phyloP scores from a whole-genome alignment of 2,888 invertebrate genomes.

The Callyntrura guangdongensis region DNA sequence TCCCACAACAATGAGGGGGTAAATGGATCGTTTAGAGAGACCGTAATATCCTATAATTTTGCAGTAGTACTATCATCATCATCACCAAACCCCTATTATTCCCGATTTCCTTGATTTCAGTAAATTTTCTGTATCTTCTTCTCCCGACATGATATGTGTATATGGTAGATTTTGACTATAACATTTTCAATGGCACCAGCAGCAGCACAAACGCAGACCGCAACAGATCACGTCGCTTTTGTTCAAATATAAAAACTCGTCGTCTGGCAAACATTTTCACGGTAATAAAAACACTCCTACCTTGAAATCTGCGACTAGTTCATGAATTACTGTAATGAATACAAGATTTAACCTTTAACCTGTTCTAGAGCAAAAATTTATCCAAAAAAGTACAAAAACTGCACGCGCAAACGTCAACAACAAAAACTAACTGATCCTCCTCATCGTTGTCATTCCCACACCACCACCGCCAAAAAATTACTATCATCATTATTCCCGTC shows the following conservation, averaged over 20 bases:
- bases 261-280: too few species aligned
- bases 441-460: constrained; percentile 33
- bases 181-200: neutral
- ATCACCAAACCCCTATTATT: neutral
- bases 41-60: constrained; percentile 9
- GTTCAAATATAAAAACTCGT: too few species aligned
- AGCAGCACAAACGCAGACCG: neutral
- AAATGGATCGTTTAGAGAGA: neutral
- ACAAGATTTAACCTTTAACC: neutral
- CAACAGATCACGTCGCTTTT: neutral
- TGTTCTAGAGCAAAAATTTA: neutral
- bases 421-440: constrained; percentile 1
- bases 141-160: neutral
- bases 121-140: neutral
- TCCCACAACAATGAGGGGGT: neutral
- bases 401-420: neutral
- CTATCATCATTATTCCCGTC: neutral
- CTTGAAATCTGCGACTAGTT: too few species aligned
- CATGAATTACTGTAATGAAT: neutral
- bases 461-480: neutral
- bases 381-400: neutral
- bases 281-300: too few species aligned
- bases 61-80: neutral
- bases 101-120: neutral
- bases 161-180: neutral